Evolutionary conservation across 2,888 invertebrate genomes (phyloP), one percentile per base, ranked within the genome.

Genomic region (Aromia moschata): DNA sequence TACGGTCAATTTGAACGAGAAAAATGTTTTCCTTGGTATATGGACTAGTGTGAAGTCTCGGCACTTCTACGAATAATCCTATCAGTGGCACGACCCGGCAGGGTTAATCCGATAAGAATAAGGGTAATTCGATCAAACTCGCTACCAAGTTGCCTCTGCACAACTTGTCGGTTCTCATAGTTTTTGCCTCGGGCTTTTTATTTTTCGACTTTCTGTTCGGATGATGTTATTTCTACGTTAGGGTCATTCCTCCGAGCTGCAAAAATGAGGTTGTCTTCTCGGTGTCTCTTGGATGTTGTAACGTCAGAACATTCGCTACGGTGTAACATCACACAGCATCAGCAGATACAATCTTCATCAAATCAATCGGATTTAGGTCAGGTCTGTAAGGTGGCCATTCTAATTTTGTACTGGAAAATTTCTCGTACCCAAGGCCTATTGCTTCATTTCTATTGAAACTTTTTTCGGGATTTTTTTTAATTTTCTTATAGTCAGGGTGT

Each of bases 141-240:
- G 20, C 16, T 17, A 36, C 18, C 18, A 20, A 36, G 36, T 47
- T 37, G 18, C 17, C 17, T 47, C 18, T 12, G 9, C 18, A n/a
- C 36, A 14, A 36, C 47, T 18, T 18, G 36, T 36, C 47, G 37
- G 15, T 18, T 47, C 36, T 47, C 15, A 11, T 20, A 36, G 18
- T 47, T 37, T 12, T 12, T 20, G 20, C 47, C 37, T 20, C 37
- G 47, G 37, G 37, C 36, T 47, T 47, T 47, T 36, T 33, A 47
- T 47, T 47, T 31, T 37, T 33, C 33, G 37, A 47, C 36, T 47
- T 47, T 47, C 37, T 20, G 47, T 37, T 47, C 47, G 9, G 37
- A 47, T 18, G 18, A 18, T 17, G 18, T 17, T 37, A 18, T 20
- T 18, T 18, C 37, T 47, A 47, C 36, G 33, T 36, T 33, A 47